Base-by-base conservation (phyloP, 64 coral and sea anemone genomes). In the Dendrophyllia cribrosa region DNA sequence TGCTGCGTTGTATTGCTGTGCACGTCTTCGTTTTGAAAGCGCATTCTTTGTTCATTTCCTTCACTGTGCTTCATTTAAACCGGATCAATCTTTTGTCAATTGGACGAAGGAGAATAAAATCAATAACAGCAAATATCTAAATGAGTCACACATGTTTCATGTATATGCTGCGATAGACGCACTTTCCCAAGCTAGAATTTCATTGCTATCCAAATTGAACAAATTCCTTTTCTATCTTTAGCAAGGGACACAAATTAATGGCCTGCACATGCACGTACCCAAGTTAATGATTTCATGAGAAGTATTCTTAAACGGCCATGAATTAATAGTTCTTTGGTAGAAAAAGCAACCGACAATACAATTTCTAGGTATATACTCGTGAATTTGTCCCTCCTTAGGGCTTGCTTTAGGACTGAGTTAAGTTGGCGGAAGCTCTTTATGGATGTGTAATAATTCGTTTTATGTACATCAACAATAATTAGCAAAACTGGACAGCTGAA, bases 381-480 rank as follows among this genome's bases (percentile, higher is more conserved):
- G 34, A 34, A 34, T 34, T 34, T 56, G 12, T 56, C 61, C 17
- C 17, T 19, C 61, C 17, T 64, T 5, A 53, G 47, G 17, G 15
- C 46, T 76, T 74, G 71, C 15, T 55, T 24, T 79, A 7, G 24
- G 2, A 4, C 1, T 15, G n/a, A n/a, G n/a, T 22, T 5, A 59
- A 17, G 66, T 12, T 51, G 17, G 19, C 19, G 26, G 20, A 84
- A 65, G 15, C 43, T 43, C 10, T 20, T 25, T 61, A 84, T 14
- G 45, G 25, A 7, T 46, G 19, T 46, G 26, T 2, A 67, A 23
- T 69, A 84, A 84, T 84, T 84, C 51, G 59, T 11, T 46, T 68
- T 84, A 12, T 46, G n/a, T 84, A 51, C 19, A 61, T 84, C 80
- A 84, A 52, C 61, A 22, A 51, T 67, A 11, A 13, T 68, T 50